Conservation (phyloP, 1,140 invertebrate genomes). For the Melipona quadrifasciata region DNA sequence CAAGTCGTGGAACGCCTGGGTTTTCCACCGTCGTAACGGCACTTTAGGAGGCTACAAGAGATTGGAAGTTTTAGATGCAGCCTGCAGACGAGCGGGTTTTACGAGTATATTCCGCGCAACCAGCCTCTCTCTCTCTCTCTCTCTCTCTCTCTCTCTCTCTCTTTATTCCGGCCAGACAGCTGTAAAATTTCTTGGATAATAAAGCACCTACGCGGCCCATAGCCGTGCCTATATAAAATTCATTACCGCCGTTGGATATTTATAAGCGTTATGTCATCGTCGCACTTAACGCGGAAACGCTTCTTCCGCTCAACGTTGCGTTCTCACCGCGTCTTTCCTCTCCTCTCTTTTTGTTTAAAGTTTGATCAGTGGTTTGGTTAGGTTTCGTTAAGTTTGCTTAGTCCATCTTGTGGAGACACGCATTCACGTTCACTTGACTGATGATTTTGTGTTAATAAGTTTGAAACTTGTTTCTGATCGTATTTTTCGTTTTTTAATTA, state of each 20-base stretch:
- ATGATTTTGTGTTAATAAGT: no score
- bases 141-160: constrained; percentile 4
- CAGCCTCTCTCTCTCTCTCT: constrained; percentile 12
- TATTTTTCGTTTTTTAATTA: no score
- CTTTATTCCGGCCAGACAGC: constrained; percentile 34
- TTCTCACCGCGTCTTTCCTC: no score
- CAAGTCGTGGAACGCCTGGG: neutral
- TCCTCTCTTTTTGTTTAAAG: no score
- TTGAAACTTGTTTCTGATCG: no score
- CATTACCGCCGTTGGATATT: constrained; percentile 37
- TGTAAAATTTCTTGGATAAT: constrained; percentile 43
- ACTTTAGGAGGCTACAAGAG: constrained; percentile 24
- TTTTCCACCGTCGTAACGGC: neutral
- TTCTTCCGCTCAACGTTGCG: neutral
- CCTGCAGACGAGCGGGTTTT: constrained; percentile 44
- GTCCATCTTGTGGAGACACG: no score
- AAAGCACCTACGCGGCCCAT: constrained; percentile 39
- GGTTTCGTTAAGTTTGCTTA: no score
- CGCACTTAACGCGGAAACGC: neutral
- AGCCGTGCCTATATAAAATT: constrained; percentile 44
- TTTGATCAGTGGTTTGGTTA: no score
- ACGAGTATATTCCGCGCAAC: constrained; percentile 40
- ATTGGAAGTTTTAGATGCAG: constrained; percentile 46
- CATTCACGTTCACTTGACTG: no score
- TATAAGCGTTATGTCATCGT: constrained; percentile 41